Evolutionary conservation across 2,888 invertebrate genomes (phyloP), one percentile per base, ranked within the genome.

Genomic region (Drosophila suboccidentalis): DNA sequence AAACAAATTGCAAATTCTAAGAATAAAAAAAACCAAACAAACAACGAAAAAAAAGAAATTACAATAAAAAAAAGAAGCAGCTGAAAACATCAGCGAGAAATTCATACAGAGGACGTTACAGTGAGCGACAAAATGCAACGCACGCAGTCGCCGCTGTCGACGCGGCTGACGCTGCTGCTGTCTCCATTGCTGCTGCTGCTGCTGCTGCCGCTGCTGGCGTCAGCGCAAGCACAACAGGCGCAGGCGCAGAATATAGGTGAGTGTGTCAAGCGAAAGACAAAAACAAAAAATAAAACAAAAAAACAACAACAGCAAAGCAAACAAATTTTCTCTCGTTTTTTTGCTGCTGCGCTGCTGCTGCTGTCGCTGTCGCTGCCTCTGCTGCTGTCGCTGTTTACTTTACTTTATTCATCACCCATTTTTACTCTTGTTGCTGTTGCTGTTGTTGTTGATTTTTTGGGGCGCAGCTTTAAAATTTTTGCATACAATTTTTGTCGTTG

Each of bases 201-300:
- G 72, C 78, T 82, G 75, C 79, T 88, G 82, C 64, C 76, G 80
- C 15, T 80, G 81, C 62, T 84, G 83, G 78, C 84, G 54, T 59
- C 73, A 74, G 65, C 74, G 68, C 65, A 65, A 53, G 53, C 78
- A 44, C 61, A 57, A 44, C 61, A 57, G 55, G 54, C 83, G 74
- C 90, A 90, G 89, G 92, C 91, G 79, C 92, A 92, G 87, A 92
- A 91, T 90, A 91, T 91, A 90, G 92, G 92, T 91, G 90, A 92
- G 91, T 90, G 82, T 90, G 90, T 90, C 90, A 87, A 81, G 84
- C 75, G 67, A 80, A 80, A 76, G 80, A 79, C 82, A 63, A 78
- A 60, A 64, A 46, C 38, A 51, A 49, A 65, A 55, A 55, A 64
- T 58, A 39, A 55, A 61, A 53, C 57, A 41, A 54, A 70, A 58